phyloP scores from a whole-genome alignment of 2,888 invertebrate genomes.

The Himalopsyche tibetana region DNA sequence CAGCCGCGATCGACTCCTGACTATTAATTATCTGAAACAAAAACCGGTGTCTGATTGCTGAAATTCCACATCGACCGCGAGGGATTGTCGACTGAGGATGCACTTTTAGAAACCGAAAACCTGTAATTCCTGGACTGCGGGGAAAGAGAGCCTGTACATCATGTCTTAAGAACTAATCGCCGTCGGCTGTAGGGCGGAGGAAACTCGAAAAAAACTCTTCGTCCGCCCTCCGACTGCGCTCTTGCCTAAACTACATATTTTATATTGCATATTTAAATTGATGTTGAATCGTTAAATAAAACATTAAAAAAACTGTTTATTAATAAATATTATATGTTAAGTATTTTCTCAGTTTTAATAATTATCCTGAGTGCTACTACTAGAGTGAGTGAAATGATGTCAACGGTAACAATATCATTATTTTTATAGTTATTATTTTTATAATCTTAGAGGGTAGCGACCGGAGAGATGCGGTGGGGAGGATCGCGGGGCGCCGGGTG shows the following conservation, averaged over 20 bases:
- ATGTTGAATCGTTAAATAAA: constrained; percentile 55
- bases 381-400: constrained; percentile 62
- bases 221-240: not conserved
- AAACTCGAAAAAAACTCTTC: not conserved
- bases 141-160: constrained; percentile 69
- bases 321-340: constrained; percentile 54
- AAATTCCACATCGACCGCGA: constrained; percentile 46
- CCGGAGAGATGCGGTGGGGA: constrained; percentile 51
- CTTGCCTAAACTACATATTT: constrained; percentile 46
- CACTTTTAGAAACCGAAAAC: constrained; percentile 72
- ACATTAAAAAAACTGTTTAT: constrained; percentile 53
- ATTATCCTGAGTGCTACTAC: constrained; percentile 62
- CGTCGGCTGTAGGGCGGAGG: constrained; percentile 24
- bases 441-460: constrained; percentile 60
- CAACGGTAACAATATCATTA: constrained; percentile 64
- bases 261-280: constrained; percentile 64
- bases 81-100: constrained; percentile 66
- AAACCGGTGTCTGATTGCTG: constrained; percentile 61
- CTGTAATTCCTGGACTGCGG: constrained; percentile 67
- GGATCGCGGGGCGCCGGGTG: constrained; percentile 70
- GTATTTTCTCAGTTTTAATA: constrained; percentile 61
- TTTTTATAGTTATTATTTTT: constrained; percentile 52
- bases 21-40: constrained; percentile 49
- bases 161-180: constrained; percentile 68
- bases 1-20: constrained; percentile 59